Conservation (phyloP, 2,797 vertebrate species). For the Sebastes steindachneri region DNA sequence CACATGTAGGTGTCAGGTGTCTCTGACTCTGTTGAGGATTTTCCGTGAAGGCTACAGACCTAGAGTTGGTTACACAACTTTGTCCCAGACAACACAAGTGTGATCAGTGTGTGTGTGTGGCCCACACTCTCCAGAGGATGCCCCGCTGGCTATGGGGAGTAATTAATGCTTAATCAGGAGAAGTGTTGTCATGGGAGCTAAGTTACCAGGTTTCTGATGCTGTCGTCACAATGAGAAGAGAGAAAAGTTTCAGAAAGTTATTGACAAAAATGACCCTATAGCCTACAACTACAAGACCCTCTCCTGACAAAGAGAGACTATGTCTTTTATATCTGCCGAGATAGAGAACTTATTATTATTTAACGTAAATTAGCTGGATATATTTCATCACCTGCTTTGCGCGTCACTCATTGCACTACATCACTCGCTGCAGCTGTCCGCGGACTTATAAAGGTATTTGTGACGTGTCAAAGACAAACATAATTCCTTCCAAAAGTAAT, state of each 20-base stretch:
- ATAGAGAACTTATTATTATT: background rate
- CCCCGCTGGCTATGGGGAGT: background rate
- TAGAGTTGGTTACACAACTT: constrained; percentile 41
- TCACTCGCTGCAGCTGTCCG: too few relatives aligned
- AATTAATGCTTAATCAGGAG: constrained; percentile 12
- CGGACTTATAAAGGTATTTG: too few relatives aligned
- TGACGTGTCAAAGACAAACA: too few relatives aligned
- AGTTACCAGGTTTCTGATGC: background rate
- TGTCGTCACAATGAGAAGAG: background rate
- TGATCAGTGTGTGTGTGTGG: constrained; percentile 10
- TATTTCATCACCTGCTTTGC: too few relatives aligned
- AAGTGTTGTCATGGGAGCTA: background rate
- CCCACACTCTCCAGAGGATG: constrained; percentile 3
- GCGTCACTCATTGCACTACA: too few relatives aligned
- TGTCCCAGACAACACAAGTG: constrained; percentile 4
- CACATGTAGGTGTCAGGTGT: constrained; percentile 52
- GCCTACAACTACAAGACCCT: background rate
- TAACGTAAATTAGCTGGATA: too few relatives aligned
- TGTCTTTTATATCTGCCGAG: background rate
- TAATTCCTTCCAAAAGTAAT: too few relatives aligned
- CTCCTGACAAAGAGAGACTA: background rate
- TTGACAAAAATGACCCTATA: background rate
- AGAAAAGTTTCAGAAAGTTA: background rate
- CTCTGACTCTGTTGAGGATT: constrained; percentile 30
- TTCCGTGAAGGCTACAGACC: constrained; percentile 28